Base-by-base conservation (phyloP, 2,888 invertebrate species). In the Protophormia terraenovae region DNA sequence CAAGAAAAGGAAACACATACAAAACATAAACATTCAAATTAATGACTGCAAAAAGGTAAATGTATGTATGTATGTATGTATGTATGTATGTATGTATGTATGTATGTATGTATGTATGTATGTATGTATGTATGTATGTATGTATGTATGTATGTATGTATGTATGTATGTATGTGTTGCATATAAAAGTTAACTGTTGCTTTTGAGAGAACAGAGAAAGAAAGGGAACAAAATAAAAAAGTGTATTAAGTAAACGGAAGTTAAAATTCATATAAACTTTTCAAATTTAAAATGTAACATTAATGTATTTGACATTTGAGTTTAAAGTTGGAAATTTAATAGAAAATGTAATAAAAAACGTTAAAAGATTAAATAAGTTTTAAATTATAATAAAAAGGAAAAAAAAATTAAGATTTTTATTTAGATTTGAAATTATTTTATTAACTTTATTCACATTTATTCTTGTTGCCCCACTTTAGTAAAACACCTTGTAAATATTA, bases 21-120 rank as follows among this genome's bases (percentile, higher is more conserved):
- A 62, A 45, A 14, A n/a, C 32, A 50, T 67, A 67, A 67, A 67
- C 47, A 67, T 19, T 50, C 22, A 22, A 67, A 22, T 32, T 67
- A 67, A 67, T 67, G 67, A 16, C 6, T 47, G 32, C 19, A 50
- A 67, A 67, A 14, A 22, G 12, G 67, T 50, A 6, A 8, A 2
- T 38, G 6, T 38, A 38, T 38, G 8, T 2, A 8, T 38, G 2
- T 8, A 38, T 38, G 12, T 3, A 12, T 12, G 12, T 8, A 16
- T 22, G 24, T 64, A 14, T 62, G 12, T 19, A 38, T 35, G 22
- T 14, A 38, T 35, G 0, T 19, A 50, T 12, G 0, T 24, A 50
- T 10, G 12, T 19, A 22, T 24, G 24, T 64, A 38, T 38, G 14
- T 35, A 35, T 38, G 22, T 3, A 38, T 62, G 24, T 50, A 5